Conservation (phyloP, 2,888 invertebrate genomes). For the Drosophila meridiana region DNA sequence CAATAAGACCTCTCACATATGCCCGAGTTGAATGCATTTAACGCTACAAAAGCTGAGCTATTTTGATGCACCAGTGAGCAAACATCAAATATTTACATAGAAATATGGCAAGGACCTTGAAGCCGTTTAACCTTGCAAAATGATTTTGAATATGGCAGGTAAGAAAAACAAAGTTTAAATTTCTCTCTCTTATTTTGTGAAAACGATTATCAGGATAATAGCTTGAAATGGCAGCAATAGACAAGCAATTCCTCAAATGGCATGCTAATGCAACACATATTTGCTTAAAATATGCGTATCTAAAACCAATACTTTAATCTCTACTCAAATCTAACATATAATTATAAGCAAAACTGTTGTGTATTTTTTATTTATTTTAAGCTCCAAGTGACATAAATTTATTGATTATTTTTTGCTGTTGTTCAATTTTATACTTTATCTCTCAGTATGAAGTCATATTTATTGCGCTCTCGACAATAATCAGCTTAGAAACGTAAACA, state of each 20-base stretch:
- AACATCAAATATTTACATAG: conserved; percentile 51
- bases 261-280: neutral
- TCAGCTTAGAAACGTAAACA: neutral
- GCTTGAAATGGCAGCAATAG: neutral
- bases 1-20: conserved; percentile 9
- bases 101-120: conserved; percentile 19
- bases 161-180: neutral
- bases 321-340: neutral
- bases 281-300: neutral
- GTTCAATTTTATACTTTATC: neutral
- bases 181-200: neutral
- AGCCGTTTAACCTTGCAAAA: conserved; percentile 24
- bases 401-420: neutral
- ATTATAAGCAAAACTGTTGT: no score
- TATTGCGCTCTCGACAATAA: neutral
- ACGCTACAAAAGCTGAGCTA: conserved; percentile 15
- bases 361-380: neutral
- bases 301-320: neutral
- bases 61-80: conserved; percentile 37
- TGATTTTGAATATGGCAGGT: neutral
- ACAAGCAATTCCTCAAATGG: neutral
- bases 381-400: neutral
- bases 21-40: conserved; percentile 16
- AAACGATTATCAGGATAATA: conserved; percentile 7
- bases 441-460: neutral